Conservation (phyloP, 2,113 vertebrate genomes). For the Gambusia affinis region DNA sequence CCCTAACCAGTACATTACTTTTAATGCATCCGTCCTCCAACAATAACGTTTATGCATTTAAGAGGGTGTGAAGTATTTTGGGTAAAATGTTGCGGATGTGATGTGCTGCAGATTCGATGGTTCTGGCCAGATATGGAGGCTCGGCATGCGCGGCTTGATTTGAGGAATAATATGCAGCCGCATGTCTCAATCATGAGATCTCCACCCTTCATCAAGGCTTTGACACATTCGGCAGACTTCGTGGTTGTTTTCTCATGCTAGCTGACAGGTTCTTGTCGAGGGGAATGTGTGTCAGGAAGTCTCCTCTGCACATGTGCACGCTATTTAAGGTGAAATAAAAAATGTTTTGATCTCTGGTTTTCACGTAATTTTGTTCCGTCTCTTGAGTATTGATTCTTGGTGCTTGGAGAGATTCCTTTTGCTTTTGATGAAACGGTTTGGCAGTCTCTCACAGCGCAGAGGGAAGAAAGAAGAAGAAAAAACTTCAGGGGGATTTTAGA, state of each 20-base stretch:
- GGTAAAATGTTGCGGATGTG: constrained; percentile 48
- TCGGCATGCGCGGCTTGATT: constrained; percentile 67
- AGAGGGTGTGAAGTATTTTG: constrained; percentile 67
- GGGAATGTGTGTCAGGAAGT: constrained; percentile 61
- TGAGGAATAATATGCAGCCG: constrained; percentile 71
- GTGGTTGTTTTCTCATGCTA: constrained; percentile 69
- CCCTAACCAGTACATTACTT: constrained; percentile 53
- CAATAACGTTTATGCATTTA: constrained; percentile 70
- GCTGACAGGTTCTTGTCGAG: constrained; percentile 71
- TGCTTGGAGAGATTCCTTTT: constrained; percentile 7
- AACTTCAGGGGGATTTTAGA: constrained; percentile 49
- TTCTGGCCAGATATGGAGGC: constrained; percentile 59
- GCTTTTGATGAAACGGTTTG: constrained; percentile 47
- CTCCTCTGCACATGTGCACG: constrained; percentile 55
- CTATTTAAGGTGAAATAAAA: constrained; percentile 44
- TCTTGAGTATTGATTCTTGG: constrained; percentile 29
- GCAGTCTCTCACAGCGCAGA: constrained; percentile 17
- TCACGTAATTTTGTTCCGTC: constrained; percentile 37
- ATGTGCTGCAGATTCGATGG: constrained; percentile 33
- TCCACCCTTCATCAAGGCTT: constrained; percentile 68
- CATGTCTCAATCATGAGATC: constrained; percentile 76
- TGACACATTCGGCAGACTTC: constrained; percentile 63
- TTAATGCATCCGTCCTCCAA: constrained; percentile 64
- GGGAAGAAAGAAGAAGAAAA: constrained; percentile 6
- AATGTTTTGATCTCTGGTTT: constrained; percentile 34